Base-by-base conservation (phyloP, 2,888 invertebrate species). In the Coremacera marginata region DNA sequence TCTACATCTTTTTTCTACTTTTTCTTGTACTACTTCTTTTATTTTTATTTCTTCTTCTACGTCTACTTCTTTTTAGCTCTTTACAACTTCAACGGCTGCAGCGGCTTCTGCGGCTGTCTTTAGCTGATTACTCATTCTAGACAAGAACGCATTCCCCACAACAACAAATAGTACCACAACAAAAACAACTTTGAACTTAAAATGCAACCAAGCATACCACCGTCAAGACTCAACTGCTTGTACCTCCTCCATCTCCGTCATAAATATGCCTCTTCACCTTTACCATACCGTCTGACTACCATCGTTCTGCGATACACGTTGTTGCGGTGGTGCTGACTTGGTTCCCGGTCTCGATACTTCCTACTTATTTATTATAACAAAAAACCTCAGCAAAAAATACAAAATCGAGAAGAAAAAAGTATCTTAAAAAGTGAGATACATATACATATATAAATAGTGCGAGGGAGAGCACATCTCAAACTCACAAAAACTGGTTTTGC, bases 181-280 rank as follows among this genome's bases (percentile, higher is more conserved):
- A 75, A 67, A 44, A 63, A 65, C 63, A 71, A 62, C 62, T 70
- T 79, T 86, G 85, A 86, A 86, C 86, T 85, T 86, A 86, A 86
- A 85, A 86, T 86, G 84, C 84, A 85, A 81, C 84, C 82, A 84
- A 84, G 85, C 85, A 85, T 85, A 82, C 84, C 82, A 82, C 84
- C 82, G 81, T 70, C 76, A 67, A 74, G 52, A 52, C 60, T 14
- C 60, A 37, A 51, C n/a, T 27, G 31, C n/a, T 52, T 27, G 22
- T 19, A 25, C 62, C 25, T n/a, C 3, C 25, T 19, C 44, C 27
- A 14, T 25, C 37, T 11, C 22, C 49, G 34, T n/a, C 19, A 11
- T 11, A 51, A 60, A 37, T 14, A n/a, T 49, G 63, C 22, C 49
- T 25, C 72, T 25, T 16, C 16, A 11, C 49, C 60, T 16, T 25